Evolutionary conservation across 2,797 vertebrate species (phyloP), one percentile per base, ranked within the genome.

Genomic region (Siniperca undulata): DNA sequence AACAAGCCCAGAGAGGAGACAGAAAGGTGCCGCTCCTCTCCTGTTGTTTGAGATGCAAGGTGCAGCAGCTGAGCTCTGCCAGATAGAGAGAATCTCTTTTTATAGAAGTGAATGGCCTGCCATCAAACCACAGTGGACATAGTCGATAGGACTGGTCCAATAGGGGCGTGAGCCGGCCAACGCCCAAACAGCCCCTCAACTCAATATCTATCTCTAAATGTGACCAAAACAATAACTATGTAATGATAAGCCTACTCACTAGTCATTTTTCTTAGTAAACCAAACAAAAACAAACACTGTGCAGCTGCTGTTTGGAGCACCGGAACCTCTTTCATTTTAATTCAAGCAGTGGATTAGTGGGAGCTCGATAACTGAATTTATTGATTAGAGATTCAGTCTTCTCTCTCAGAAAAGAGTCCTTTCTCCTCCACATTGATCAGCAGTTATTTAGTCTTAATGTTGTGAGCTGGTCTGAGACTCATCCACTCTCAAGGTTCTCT

Each of bases 341-440:
- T 78, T 86, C 62, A 71, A 89, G 85, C 85, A 87, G 82, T 90
- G 85, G 90, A 91, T 93, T 92, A 93, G 84, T 38, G 12, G 34
- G 74, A 72, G 78, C 87, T 93, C 79, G 44, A 91, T 87, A 92
- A 87, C 72, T 89, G 83, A 86, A 91, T 90, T 78, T 91, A 95
- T 94, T 90, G 94, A 95, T 92, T 85, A 82, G 87, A 88, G 85
- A 91, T 91, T 88, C 80, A 74, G 92, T 84, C 89, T 83, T 87
- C 83, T 77, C 78, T 86, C 83, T 86, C 84, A 86, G 86, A 92
- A 88, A 85, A 85, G 83, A 89, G 80, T 74, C 83, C 77, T 90
- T 82, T 90, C 86, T 83, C 83, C 80, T 86, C 81, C 82, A 48
- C 71, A 90, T 88, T 91, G 93, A 95, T 94, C 93, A 90, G 85